Conservation (phyloP, 1,140 invertebrate species). For the Asobara japonica region DNA sequence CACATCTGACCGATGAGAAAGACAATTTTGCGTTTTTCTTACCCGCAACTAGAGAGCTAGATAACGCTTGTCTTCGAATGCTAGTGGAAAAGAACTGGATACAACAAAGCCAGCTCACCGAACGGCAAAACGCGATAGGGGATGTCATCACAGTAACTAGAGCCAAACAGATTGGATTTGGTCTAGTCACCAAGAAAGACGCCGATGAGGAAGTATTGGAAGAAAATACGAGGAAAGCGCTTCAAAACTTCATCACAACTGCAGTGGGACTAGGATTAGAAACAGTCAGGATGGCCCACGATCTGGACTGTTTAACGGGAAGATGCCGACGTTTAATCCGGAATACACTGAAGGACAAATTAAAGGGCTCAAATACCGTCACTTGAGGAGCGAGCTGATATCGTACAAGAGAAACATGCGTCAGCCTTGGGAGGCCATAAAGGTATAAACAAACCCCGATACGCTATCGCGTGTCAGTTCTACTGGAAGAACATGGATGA, state of each 20-base stretch:
- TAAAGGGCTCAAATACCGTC: not conserved
- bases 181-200: not conserved
- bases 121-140: not conserved
- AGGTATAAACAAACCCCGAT: slow-evolving; percentile 1
- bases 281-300: not conserved
- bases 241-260: not conserved
- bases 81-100: not conserved
- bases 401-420: slow-evolving; percentile 23
- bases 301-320: not conserved
- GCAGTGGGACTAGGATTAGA: not conserved
- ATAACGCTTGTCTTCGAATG: not conserved
- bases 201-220: not conserved
- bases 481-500: slow-evolving; percentile 23
- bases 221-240: not conserved
- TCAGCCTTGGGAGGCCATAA: slow-evolving; percentile 2
- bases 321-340: not conserved
- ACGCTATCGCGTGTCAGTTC: not conserved
- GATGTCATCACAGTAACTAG: not conserved
- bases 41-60: not conserved
- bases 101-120: not conserved
- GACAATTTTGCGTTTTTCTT: not conserved
- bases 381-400: not conserved
- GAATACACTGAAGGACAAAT: not conserved
- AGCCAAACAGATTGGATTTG: not conserved
- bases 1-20: not conserved